Percentiles rank a stretch among this genome's conserved stretches.
These are phyloP conservation scores for Priocnemis perturbator DNA, from an alignment of 2,888 invertebrate species.

Conservation along the genomic window DNA sequence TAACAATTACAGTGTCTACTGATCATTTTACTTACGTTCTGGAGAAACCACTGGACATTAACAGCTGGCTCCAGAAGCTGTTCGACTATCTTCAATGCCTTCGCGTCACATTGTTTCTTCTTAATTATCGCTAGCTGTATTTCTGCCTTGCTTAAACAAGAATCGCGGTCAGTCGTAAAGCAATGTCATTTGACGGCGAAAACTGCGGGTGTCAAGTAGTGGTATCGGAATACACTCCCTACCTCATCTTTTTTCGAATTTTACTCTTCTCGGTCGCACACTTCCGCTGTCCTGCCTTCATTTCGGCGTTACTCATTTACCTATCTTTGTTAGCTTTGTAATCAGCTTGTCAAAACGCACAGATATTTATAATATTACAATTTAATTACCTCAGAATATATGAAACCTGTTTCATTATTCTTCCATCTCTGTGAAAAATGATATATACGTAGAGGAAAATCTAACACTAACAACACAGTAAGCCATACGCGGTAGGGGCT, in stretches of 20 bases:
- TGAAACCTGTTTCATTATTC: too few relatives aligned
- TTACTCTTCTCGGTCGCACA: constrained; percentile 23
- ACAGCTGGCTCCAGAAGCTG: constrained; percentile 81
- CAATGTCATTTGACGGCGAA: constrained; percentile 1
- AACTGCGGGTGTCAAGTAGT: neutral
- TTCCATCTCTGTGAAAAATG: too few relatives aligned
- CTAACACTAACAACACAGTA: too few relatives aligned
- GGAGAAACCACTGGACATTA: constrained; percentile 72
- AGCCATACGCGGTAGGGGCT: too few relatives aligned
- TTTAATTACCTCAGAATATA: too few relatives aligned
- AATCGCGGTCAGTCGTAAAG: neutral
- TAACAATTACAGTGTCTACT: neutral
- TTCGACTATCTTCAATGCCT: constrained; percentile 85
- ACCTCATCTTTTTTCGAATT: constrained; percentile 46
- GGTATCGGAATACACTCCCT: neutral
- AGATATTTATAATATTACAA: too few relatives aligned
- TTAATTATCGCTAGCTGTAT: constrained; percentile 79
- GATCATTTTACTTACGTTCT: constrained; percentile 70
- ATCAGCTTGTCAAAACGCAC: too few relatives aligned
- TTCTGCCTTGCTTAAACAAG: constrained; percentile 78
- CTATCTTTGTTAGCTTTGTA: too few relatives aligned
- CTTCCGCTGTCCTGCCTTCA: neutral
- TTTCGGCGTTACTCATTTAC: neutral
- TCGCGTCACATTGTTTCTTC: constrained; percentile 85
- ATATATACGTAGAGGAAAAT: too few relatives aligned